Evolutionary conservation across 1,140 invertebrate genomes (phyloP), one percentile per base, ranked within the genome.

Genomic region (Oryzaephilus surinamensis): DNA sequence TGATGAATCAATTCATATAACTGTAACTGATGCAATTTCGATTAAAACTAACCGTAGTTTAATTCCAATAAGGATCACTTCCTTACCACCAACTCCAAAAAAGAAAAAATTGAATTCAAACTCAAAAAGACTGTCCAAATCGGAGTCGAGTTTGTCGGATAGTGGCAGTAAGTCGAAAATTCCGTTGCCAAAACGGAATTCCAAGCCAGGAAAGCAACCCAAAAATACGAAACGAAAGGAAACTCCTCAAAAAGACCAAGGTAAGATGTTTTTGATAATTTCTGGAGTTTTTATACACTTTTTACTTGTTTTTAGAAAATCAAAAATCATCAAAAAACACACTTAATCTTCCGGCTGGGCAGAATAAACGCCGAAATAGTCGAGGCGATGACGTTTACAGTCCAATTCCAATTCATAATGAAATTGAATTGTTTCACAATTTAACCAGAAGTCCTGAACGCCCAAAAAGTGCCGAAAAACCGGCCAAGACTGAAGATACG

Each of bases 371-470:
- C n/a, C n/a, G n/a, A n/a, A n/a, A n/a, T n/a, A 44, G 42, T 23
- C 27, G 38, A 13, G 21, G 19, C n/a, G 33, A 53, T 21, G 39
- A 47, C 6, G 26, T 16, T 8, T 20, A 44, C 3, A 67, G 65
- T 44, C 66, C 67, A 5, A 57, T 61, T 29, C 52, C 70, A 19
- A 48, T 63, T 10, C 74, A 77, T 46, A 71, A 70, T 32, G 67
- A 73, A 54, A 71, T 76, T 6, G 72, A 76, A 49, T 67, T 76
- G 3, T 57, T 77, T 10, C 74, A 77, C 45, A 77, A 76, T 52
- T 58, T 77, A 24, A 56, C 59, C 0, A 39, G 59, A 49, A 57
- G 56, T 49, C 59, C 59, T 1, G 47, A 55, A 37, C 36, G 38
- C 19, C n/a, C n/a, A n/a, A n/a, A n/a, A n/a, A 41, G 14, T 12